Percentiles rank a stretch among this genome's conserved stretches.
These are phyloP conservation scores for Saturnia japonica DNA, from an alignment of 2,888 invertebrate genomes.

Conservation along the genomic window DNA sequence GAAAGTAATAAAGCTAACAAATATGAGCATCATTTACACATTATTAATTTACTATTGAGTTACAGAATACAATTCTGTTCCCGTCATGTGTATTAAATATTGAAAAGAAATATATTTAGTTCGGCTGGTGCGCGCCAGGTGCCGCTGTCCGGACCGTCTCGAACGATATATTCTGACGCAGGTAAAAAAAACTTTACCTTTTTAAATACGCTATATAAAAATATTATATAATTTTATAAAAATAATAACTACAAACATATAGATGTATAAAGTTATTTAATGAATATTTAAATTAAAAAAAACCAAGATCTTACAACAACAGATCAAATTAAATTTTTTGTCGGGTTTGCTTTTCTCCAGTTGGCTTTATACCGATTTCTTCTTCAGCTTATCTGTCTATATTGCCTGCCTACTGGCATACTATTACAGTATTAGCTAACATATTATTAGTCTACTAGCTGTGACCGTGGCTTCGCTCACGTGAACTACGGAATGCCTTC, in stretches of 20 bases:
- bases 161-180: not conserved
- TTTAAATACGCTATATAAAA: not conserved
- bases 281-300: not conserved
- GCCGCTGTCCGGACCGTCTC: slow-evolving; percentile 1
- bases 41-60: not conserved
- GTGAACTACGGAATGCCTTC: no score
- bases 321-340: no score
- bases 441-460: no score
- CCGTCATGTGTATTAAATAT: slow-evolving; percentile 21
- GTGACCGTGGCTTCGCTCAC: no score
- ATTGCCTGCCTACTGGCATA: no score
- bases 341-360: no score
- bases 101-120: slow-evolving; percentile 23
- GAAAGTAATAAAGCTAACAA: no score
- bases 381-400: no score
- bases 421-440: no score
- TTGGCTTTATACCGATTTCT: no score
- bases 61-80: not conserved
- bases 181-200: not conserved
- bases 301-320: no score
- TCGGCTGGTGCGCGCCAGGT: slow-evolving; percentile 13
- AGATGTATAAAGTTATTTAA: not conserved
- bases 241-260: not conserved
- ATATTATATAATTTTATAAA: not conserved
- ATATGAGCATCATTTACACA: no score